Conservation (phyloP, 2,797 vertebrate genomes). For the Spinibarbus caldwelli region DNA sequence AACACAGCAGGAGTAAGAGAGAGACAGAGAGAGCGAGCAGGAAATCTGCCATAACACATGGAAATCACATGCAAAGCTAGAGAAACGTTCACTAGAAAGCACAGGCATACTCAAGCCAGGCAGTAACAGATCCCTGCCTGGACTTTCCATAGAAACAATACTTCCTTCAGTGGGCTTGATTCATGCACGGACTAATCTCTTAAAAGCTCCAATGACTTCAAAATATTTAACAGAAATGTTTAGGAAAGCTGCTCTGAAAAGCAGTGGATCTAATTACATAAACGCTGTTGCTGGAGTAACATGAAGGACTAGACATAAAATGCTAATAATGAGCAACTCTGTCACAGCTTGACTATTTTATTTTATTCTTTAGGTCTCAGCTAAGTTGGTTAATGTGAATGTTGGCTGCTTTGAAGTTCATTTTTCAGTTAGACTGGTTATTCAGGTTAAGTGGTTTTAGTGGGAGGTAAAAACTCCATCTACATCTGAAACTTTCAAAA, state of each 20-base stretch:
- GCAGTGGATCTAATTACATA: conserved; percentile 38
- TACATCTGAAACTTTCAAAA: conserved; percentile 4
- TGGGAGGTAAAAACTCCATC: neutral
- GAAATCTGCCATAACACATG: conserved; percentile 50
- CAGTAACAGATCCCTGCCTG: conserved; percentile 34
- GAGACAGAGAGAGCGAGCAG: neutral
- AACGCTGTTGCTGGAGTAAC: conserved; percentile 11
- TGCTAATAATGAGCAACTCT: neutral
- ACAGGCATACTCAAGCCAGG: conserved; percentile 38
- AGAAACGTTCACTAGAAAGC: conserved; percentile 49
- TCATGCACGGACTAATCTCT: conserved; percentile 48
- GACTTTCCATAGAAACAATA: conserved; percentile 51
- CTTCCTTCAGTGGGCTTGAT: conserved; percentile 38
- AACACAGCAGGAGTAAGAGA: neutral
- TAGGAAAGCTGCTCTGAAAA: conserved; percentile 20
- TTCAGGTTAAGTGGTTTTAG: conserved; percentile 1
- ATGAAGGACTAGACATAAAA: conserved; percentile 18
- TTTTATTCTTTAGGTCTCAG: conserved; percentile 1
- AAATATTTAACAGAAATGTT: conserved; percentile 48
- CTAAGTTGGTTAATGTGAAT: conserved; percentile 12
- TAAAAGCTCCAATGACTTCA: conserved; percentile 52
- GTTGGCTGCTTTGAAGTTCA: neutral
- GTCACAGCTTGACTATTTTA: neutral
- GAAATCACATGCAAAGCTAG: conserved; percentile 59
- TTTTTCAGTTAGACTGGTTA: neutral